Evolutionary conservation across 2,888 invertebrate species (phyloP), one percentile per base, ranked within the genome.

Genomic region (Maniola hyperantus): DNA sequence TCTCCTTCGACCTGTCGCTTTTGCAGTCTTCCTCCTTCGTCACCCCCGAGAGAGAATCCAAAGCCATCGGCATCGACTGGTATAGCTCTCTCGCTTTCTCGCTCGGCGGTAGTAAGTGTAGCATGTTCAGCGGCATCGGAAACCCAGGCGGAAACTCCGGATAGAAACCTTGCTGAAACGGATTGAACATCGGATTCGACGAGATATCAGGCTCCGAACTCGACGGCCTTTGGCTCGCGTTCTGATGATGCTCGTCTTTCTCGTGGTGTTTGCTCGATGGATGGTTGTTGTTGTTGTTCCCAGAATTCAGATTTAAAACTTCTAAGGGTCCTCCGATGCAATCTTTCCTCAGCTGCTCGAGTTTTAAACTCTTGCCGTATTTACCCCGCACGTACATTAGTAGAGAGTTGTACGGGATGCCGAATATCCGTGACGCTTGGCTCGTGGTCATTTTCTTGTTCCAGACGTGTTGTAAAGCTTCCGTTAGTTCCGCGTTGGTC

Each of bases 401-500:
- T 59, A 97, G 93, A 55, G 97, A 97, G 90, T 97, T 97, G 94
- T 97, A 97, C n/a, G 97, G 97, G 73, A 97, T 97, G 53, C 97
- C 97, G 88, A 97, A 97, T 83, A 97, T 96, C 71, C 97, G 91
- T 33, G 97, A 97, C 10, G 97, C 97, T 87, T 97, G 97, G 80
- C 97, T 97, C 54, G 97, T 97, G 71, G 97, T 97, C 97, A 97
- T 97, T 84, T 97, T 97, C 83, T 97, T 97, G 88, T 97, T 97
- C 97, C 97, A 97, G n/a, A 97, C 97, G 87, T 97, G 97, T 80
- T 97, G 97, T 63, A 97, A 93, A 1, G 97, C 97, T 88, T 97
- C 97, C 62, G 97, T 97, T 62, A 97, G 93, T 81, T 97, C 97
- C 46, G 97, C 97, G 89, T 97, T 97, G 71, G 97, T 97, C 97